phyloP scores from a whole-genome alignment of 2,797 vertebrate species.

The Enteromius viviparus region DNA sequence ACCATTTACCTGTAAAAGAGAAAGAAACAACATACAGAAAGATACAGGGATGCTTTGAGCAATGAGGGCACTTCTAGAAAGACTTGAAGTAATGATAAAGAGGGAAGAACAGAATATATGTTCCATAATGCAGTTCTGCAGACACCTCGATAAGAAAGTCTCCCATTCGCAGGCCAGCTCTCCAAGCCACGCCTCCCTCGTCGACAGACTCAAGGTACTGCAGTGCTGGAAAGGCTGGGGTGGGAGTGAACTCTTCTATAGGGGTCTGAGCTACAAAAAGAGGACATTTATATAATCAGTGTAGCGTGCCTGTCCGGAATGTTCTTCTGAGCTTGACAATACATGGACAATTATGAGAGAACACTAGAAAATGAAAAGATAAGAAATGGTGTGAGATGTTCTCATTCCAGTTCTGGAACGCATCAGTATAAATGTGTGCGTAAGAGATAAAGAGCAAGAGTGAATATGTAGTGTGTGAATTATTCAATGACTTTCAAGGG shows the following conservation, averaged over 20 bases:
- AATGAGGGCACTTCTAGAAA: not conserved
- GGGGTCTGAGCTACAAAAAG: conserved; percentile 89
- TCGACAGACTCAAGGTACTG: conserved; percentile 95
- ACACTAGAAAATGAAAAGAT: conserved; percentile 15
- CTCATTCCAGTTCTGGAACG: conserved; percentile 1
- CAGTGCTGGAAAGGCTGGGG: conserved; percentile 91
- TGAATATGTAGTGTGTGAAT: conserved; percentile 17
- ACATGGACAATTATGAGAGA: not conserved
- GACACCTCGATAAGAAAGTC: conserved; percentile 92
- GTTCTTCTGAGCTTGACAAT: not conserved
- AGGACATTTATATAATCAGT: conserved; percentile 15
- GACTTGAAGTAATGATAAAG: conserved; percentile 2
- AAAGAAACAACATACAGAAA: conserved; percentile 25
- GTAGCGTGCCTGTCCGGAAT: conserved; percentile 7
- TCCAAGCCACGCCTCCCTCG: conserved; percentile 92
- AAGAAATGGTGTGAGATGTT: conserved; percentile 7
- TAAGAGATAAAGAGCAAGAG: not conserved
- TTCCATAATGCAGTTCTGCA: conserved; percentile 34
- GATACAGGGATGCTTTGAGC: not conserved
- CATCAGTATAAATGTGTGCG: conserved; percentile 22
- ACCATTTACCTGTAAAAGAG: conserved; percentile 84
- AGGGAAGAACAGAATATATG: conserved; percentile 14
- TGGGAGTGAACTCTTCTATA: conserved; percentile 95
- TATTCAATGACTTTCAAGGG: conserved; percentile 8
- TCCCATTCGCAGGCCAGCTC: conserved; percentile 91